A percentile compares a stretch with the other conserved stretches of the same genome.
These are phyloP conservation scores for Keiferia lycopersicella DNA, from an alignment of 2,888 invertebrate genomes.

Conservation along the genomic window DNA sequence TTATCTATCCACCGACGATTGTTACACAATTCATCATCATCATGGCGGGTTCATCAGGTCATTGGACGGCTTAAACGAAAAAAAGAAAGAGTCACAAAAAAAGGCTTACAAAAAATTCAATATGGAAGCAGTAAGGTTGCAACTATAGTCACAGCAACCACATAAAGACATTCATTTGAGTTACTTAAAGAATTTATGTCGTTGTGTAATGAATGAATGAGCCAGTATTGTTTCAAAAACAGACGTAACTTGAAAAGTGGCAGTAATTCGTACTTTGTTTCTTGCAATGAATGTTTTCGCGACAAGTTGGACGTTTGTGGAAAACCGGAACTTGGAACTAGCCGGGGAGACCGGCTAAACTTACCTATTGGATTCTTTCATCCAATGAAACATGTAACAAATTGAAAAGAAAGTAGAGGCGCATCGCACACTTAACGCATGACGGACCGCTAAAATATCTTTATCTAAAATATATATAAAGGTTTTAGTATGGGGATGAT, in stretches of 20 bases:
- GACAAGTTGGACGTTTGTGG: background rate
- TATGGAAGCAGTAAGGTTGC: too few species aligned
- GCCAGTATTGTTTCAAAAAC: background rate
- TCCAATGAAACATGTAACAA: background rate
- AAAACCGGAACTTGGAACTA: background rate
- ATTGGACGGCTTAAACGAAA: too few species aligned
- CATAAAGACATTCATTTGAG: too few species aligned
- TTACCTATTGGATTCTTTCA: background rate
- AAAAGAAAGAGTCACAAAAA: too few species aligned
- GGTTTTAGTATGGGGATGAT: too few species aligned
- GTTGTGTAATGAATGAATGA: background rate
- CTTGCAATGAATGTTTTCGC: slow-evolving; percentile 3
- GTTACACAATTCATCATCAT: too few species aligned
- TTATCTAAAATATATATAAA: too few species aligned
- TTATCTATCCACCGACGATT: too few species aligned
- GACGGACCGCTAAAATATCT: too few species aligned
- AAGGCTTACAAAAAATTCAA: background rate
- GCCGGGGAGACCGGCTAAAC: background rate
- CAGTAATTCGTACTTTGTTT: background rate
- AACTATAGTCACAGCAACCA: background rate
- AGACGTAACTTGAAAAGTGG: background rate
- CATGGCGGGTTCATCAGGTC: too few species aligned
- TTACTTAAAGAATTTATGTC: too few species aligned
- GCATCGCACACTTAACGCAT: too few species aligned
- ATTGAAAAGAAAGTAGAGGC: background rate